Conservation (phyloP, 1,140 invertebrate genomes). For the Papilio polytes region DNA sequence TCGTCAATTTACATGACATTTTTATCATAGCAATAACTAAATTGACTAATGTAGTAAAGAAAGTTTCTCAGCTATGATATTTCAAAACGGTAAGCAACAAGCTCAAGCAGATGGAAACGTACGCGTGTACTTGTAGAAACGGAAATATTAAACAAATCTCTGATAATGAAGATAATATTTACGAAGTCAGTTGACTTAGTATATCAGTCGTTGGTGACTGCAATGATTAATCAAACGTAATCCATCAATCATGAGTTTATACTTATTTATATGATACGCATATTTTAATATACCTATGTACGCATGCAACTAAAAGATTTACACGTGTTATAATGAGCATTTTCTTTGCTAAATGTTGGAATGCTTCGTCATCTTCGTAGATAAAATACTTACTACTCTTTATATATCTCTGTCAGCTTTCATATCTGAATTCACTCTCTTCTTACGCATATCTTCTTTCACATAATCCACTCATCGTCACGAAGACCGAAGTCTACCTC, state of each 20-base stretch:
- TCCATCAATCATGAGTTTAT: conserved; percentile 3
- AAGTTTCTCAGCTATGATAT: background rate
- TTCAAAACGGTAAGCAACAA: background rate
- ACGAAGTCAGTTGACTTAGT: background rate
- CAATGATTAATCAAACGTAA: conserved; percentile 1
- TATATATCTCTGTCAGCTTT: too few relatives aligned
- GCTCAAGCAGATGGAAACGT: background rate
- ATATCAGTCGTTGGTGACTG: background rate
- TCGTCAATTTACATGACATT: background rate
- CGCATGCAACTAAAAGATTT: background rate
- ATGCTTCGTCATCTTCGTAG: too few relatives aligned
- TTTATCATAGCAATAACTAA: background rate
- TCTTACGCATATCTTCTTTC: too few relatives aligned
- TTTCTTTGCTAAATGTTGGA: too few relatives aligned
- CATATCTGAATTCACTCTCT: too few relatives aligned
- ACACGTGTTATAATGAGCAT: too few relatives aligned
- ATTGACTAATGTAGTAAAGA: too few relatives aligned
- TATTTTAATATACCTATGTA: background rate
- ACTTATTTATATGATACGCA: background rate
- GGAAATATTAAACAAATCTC: background rate
- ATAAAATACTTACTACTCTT: too few relatives aligned
- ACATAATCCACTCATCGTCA: too few relatives aligned
- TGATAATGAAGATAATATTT: conserved; percentile 1
- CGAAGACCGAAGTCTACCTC: too few relatives aligned
- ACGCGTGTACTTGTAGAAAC: background rate